Evolutionary conservation across 2,888 invertebrate species (phyloP), one percentile per base, ranked within the genome.

Genomic region (Aphelenchoides bicaudatus): DNA sequence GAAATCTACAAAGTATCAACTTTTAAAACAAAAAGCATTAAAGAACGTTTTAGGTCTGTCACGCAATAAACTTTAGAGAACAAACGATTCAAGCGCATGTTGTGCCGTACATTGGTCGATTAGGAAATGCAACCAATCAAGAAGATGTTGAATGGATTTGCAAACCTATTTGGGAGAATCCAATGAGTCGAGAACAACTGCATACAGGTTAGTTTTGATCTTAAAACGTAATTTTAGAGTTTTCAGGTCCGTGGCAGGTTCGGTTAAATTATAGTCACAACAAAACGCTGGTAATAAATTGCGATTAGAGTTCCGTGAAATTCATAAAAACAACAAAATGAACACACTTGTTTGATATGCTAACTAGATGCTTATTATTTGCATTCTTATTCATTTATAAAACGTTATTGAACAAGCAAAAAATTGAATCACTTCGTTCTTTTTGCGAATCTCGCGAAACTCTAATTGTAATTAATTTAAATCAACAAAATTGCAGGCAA

Each of bases 151-250:
- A 23, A 19, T 51, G 52, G 52, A 37, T 51, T 2, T 77, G 77
- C 58, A 77, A 77, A 49, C 73, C 75, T 1, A 39, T 77, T 4
- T 77, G 73, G 73, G 75, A 74, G 55, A 65, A 73, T 48, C 65
- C 66, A 4, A 64, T 68, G 34, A 71, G 72, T 4, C 34, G 69
- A 27, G 57, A 61, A 0, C 58, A 72, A 38, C 47, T 49, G 29
- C 51, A 61, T 25, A 71, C 73, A n/a, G n/a, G n/a, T n/a, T n/a
- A n/a, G n/a, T n/a, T n/a, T n/a, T n/a, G n/a, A n/a, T n/a, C n/a
- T n/a, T n/a, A n/a, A n/a, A n/a, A n/a, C n/a, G n/a, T n/a, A n/a
- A n/a, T n/a, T n/a, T n/a, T n/a, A n/a, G n/a, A n/a, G n/a, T n/a
- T n/a, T n/a, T n/a, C n/a, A 1, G 70, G 74, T 6, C 65, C 70